Base-by-base conservation (phyloP, 2,113 vertebrate genomes). In the Monarcha castaneiventris region DNA sequence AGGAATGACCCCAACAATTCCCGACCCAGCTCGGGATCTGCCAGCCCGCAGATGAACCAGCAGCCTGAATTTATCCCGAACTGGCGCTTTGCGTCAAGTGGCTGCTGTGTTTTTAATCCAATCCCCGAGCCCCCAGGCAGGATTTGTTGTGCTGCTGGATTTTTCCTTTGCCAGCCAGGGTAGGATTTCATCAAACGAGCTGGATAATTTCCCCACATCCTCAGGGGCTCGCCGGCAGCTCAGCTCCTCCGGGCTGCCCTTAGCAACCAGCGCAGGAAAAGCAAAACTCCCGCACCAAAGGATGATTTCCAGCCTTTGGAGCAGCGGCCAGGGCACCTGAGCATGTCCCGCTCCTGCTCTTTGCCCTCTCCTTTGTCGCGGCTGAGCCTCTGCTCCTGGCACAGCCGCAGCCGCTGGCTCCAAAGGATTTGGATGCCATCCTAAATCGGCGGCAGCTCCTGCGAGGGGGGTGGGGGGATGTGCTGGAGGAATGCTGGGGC, bases 131-230 rank as follows among this genome's bases (percentile, higher is more conserved):
- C 87, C 87, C 75, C 58, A 1, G 92, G 92, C 96, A 73, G 92
- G 90, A 94, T 87, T 85, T 76, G 71, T 81, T 78, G 74, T 22
- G 90, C 94, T 88, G 92, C 85, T 37, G 79, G 67, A 30, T 89
- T 87, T 87, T 46, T n/a, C 62, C 18, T 68, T 56, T 61, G 58
- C 82, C 78, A 84, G 74, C 32, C 14, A n/a, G 84, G 66, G 44
- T 29, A 61, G 10, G 85, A 64, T 79, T 91, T 80, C 96, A 93
- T 93, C 96, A 91, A 88, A 94, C 5, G 48, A 94, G 85, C 92
- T 92, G 84, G 61, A 46, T 83, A 29, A 90, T 93, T 83, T 90
- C 49, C 29, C 37, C 48, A 5, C 83, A 66, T 69, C 79, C 94
- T 93, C 88, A 43, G 48, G 92, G 88, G 82, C 49, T 94, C 44